Evolutionary conservation across 92 coral and sea anemone genomes (phyloP).

Genomic region (Umimayanthus kanabou): DNA sequence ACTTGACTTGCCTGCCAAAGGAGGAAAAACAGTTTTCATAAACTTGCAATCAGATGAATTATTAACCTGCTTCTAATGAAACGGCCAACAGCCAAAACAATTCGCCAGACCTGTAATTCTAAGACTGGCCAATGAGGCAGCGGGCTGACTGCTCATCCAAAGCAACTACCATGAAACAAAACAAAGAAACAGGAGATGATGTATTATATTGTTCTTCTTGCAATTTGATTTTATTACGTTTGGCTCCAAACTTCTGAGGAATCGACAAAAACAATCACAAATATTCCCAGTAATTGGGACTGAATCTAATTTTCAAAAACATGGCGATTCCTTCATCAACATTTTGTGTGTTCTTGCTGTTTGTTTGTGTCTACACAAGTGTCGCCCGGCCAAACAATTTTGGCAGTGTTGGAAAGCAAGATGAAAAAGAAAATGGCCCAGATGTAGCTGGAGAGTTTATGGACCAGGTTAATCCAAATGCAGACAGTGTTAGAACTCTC

Average conservation of each 20-base stretch:
- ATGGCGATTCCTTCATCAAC: conserved; percentile 3
- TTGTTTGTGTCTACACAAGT: conserved; percentile 17
- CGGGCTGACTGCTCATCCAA: conserved; percentile 29
- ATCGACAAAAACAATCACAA: not conserved
- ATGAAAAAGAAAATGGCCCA: not conserved
- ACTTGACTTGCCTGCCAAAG: conserved; percentile 17
- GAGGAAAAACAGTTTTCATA: not conserved
- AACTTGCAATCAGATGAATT: not conserved
- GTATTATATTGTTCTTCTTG: conserved; percentile 5
- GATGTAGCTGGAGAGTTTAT: conserved; percentile 5
- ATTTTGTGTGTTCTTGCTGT: conserved; percentile 10
- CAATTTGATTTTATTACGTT: conserved; percentile 26
- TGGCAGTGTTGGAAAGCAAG: not conserved
- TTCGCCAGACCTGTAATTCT: conserved; percentile 24
- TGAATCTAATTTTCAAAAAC: not conserved
- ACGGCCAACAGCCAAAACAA: conserved; percentile 36
- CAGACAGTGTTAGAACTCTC: conserved; percentile 11
- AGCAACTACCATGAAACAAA: conserved; percentile 34
- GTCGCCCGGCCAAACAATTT: conserved; percentile 27
- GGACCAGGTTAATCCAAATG: not conserved
- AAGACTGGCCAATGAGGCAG: conserved; percentile 20
- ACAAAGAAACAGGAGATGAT: conserved; percentile 33
- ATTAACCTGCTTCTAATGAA: conserved; percentile 14
- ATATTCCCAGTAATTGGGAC: conserved; percentile 1
- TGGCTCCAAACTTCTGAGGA: not conserved